Base-by-base conservation (phyloP, 2,888 invertebrate genomes). In the Pinctada fucata region DNA sequence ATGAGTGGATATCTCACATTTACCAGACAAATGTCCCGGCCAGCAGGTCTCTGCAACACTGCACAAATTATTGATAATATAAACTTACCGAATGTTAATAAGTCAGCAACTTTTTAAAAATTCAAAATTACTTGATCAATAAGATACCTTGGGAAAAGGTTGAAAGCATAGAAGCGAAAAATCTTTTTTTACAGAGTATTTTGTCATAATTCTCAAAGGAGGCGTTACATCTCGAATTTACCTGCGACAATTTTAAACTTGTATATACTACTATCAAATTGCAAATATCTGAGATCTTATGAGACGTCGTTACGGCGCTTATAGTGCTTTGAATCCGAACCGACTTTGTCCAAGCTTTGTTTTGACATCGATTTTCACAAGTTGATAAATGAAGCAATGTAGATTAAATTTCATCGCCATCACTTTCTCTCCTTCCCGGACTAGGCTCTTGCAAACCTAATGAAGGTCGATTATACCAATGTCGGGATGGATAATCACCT, bases 1-100 rank as follows among this genome's bases (percentile, higher is more conserved):
- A 68, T 31, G 48, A 45, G 68, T 68, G 68, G 68, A 48, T 31
- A 45, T 47, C 47, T 68, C 68, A 68, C 68, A 13, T 47, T n/a
- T 16, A 16, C 13, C 16, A 68, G 68, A 68, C 48, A 68, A 47
- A 16, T 68, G 47, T 68, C 68, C 68, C 68, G 47, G 45, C 45
- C 10, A 31, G 45, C 48, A 48, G 10, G 8, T 10, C 58, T 58
- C 6, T 58, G 58, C 58, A 58, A 6, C 13, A 13, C 6, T 58
- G 58, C 58, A 58, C 58, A 58, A 58, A 58, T 13, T 58, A 58
- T 58, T 58, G 58, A 58, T 13, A 58, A 58, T 31, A 31, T 31
- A 31, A 31, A 31, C 31, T 31, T 31, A 31, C 31, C 31, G 31
- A 31, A 31, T 31, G 31, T 31, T 31, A 31, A 31, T 31, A 31